Evolutionary conservation across 2,113 vertebrate species (phyloP).

Genomic region (Pampusana beccarii): DNA sequence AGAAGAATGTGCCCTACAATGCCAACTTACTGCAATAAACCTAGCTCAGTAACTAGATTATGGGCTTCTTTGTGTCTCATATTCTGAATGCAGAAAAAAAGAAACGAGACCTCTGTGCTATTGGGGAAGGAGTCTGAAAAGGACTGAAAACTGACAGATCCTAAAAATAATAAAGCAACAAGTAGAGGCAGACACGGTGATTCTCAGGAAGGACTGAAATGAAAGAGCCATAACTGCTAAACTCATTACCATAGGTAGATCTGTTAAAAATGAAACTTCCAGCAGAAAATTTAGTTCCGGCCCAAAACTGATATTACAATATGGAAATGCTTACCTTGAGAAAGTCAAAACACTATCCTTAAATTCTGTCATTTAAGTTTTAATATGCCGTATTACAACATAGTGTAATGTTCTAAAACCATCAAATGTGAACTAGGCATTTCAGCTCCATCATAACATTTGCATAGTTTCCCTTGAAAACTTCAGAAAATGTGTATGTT

Average conservation of each 20-base stretch:
- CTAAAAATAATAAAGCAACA: not conserved
- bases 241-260: not conserved
- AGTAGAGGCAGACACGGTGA: not conserved
- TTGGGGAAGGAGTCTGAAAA: not conserved
- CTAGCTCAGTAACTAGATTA: slow-evolving; percentile 52
- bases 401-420: not conserved
- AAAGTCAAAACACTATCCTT: not conserved
- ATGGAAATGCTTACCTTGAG: not conserved
- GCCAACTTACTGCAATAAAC: slow-evolving; percentile 64
- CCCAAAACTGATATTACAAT: not conserved
- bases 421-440: not conserved
- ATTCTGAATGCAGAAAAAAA: slow-evolving; percentile 58
- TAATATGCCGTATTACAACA: not conserved
- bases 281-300: not conserved
- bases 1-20: slow-evolving; percentile 66
- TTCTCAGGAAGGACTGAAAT: not conserved
- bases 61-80: slow-evolving; percentile 55
- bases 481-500: not conserved
- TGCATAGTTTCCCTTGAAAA: not conserved
- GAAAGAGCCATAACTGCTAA: not conserved
- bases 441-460: not conserved
- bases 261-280: not conserved
- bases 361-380: not conserved
- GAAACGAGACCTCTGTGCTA: slow-evolving; percentile 51
- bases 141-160: slow-evolving; percentile 5